These are phyloP conservation scores for Microctonus hyperodae DNA, from an alignment of 2,888 invertebrate genomes.

Conservation along the genomic window DNA sequence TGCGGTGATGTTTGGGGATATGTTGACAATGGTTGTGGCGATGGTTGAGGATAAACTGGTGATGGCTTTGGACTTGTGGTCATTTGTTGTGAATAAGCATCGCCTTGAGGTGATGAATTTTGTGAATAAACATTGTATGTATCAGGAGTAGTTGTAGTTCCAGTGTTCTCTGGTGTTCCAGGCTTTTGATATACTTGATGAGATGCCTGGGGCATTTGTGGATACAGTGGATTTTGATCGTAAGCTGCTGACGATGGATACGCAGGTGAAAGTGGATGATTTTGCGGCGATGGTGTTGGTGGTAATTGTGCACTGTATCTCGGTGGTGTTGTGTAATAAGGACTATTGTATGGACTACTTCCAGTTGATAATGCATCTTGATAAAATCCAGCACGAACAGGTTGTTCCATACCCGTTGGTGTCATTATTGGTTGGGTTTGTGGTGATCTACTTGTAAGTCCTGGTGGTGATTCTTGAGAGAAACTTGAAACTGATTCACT, in stretches of 20 bases:
- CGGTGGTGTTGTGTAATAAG: slow-evolving; percentile 60
- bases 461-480: slow-evolving; percentile 71
- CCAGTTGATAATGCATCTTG: slow-evolving; percentile 86
- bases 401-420: slow-evolving; percentile 77
- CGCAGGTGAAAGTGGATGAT: slow-evolving; percentile 67
- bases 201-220: slow-evolving; percentile 49
- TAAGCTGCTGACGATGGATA: slow-evolving; percentile 66
- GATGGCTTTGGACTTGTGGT: slow-evolving; percentile 41
- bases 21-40: slow-evolving; percentile 43
- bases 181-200: slow-evolving; percentile 54
- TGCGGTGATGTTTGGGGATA: slow-evolving; percentile 51
- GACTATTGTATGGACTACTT: slow-evolving; percentile 81
- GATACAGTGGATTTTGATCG: slow-evolving; percentile 56
- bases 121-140: slow-evolving; percentile 40
- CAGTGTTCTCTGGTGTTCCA: slow-evolving; percentile 46
- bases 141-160: too few species aligned
- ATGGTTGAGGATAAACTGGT: slow-evolving; percentile 51
- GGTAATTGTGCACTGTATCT: slow-evolving; percentile 80
- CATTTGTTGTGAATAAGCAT: slow-evolving; percentile 55
- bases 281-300: slow-evolving; percentile 69
- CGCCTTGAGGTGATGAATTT: slow-evolving; percentile 42
- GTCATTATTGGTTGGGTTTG: slow-evolving; percentile 54
- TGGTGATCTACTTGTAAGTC: slow-evolving; percentile 60
- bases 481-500: slow-evolving; percentile 60
- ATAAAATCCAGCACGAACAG: slow-evolving; percentile 83